Conservation (phyloP, 2,113 vertebrate genomes). For the Phoenicopterus ruber region DNA sequence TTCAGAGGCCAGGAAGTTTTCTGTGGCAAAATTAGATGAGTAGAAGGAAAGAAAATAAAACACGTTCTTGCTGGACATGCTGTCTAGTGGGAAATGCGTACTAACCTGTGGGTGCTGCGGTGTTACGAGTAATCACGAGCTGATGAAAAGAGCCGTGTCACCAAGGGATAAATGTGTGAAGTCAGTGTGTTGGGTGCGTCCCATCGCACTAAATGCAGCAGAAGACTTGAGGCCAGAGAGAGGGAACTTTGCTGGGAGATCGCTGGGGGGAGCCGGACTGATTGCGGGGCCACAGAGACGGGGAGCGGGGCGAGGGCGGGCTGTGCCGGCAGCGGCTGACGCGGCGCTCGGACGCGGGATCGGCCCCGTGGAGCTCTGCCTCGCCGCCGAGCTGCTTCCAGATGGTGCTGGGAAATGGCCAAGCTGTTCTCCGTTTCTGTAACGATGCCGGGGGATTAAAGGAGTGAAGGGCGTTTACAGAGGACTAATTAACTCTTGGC, state of each 20-base stretch:
- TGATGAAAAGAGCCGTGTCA: no score
- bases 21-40: not conserved
- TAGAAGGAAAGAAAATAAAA: not conserved
- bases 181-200: no score
- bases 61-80: not conserved
- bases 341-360: not conserved
- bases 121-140: not conserved
- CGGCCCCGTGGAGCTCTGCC: not conserved
- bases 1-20: not conserved
- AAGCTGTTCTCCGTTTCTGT: no score
- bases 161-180: not conserved
- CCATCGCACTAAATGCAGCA: no score
- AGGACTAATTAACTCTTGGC: not conserved
- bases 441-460: not conserved
- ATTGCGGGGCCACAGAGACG: no score
- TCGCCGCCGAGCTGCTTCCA: not conserved
- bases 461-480: not conserved
- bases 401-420: not conserved
- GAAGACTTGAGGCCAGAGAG: not conserved
- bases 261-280: fast-evolving
- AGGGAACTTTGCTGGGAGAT: not conserved
- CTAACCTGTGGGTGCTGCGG: not conserved
- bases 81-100: not conserved
- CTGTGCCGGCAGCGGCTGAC: not conserved
- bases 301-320: not conserved